Evolutionary conservation across 2,888 invertebrate species (phyloP).

Genomic region (Hirudinaria manillensis): DNA sequence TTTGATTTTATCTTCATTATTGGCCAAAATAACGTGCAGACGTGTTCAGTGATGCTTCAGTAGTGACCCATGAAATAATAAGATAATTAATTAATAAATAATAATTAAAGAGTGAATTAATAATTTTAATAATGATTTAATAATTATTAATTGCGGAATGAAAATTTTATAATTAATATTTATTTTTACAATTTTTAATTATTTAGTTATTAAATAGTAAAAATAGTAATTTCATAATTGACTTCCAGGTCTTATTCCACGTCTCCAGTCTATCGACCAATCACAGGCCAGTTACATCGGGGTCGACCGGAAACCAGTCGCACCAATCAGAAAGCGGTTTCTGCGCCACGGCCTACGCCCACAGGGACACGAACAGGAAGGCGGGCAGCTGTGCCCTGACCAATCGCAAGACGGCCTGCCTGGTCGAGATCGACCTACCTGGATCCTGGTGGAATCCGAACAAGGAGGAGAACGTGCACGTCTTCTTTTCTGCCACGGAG

Average conservation of each 20-base stretch:
- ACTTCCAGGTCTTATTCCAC: conserved; percentile 17
- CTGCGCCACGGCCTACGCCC: conserved; percentile 22
- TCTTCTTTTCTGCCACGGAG: conserved; percentile 20
- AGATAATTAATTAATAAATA: too few species aligned
- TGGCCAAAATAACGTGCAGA: too few species aligned
- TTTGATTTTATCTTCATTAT: too few species aligned
- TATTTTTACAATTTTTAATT: too few species aligned
- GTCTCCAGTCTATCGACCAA: conserved; percentile 12
- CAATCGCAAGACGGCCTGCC: conserved; percentile 23
- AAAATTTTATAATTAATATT: too few species aligned
- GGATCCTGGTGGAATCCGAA: conserved; percentile 22
- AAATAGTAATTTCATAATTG: too few species aligned
- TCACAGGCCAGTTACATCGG: background rate
- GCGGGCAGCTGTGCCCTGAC: conserved; percentile 16
- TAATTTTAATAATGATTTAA: too few species aligned
- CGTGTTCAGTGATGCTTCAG: too few species aligned
- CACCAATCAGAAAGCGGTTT: conserved; percentile 19
- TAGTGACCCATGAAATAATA: too few species aligned
- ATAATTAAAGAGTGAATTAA: too few species aligned
- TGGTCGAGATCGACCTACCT: conserved; percentile 21
- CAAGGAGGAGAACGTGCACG: conserved; percentile 20
- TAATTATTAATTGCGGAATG: too few species aligned
- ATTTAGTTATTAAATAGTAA: too few species aligned
- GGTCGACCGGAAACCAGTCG: background rate
- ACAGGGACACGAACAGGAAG: background rate